Conservation (phyloP, 2,888 invertebrate genomes). For the Psylliodes chrysocephalus region DNA sequence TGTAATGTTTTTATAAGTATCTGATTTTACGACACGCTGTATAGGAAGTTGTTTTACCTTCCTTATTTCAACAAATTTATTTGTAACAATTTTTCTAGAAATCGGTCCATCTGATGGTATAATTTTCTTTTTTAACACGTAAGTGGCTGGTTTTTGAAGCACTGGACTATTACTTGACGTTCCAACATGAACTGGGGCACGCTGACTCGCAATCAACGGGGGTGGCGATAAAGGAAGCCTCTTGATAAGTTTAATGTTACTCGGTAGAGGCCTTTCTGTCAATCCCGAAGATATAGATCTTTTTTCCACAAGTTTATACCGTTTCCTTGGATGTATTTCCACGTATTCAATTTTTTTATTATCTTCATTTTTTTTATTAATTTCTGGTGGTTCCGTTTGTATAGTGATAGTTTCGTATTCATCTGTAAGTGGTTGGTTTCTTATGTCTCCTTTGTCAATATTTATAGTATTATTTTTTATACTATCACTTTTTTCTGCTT, state of each 20-base stretch:
- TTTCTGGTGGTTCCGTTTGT: background rate
- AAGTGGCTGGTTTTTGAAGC: background rate
- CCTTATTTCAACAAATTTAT: background rate
- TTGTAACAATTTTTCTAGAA: too few species aligned
- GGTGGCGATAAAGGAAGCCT: background rate
- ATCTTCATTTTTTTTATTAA: background rate
- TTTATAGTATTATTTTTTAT: too few species aligned
- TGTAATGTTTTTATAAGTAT: too few species aligned
- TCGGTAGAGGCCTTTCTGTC: background rate
- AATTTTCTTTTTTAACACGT: background rate
- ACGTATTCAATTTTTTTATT: slow-evolving; percentile 7
- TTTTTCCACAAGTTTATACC: background rate
- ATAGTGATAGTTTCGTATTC: slow-evolving; percentile 14
- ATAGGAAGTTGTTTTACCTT: background rate
- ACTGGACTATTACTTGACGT: background rate
- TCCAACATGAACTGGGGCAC: background rate
- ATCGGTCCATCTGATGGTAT: too few species aligned
- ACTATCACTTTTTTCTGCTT: background rate
- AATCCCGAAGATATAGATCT: background rate
- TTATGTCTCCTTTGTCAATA: slow-evolving; percentile 31
- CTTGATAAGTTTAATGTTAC: background rate
- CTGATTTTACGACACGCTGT: too few species aligned
- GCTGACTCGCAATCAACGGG: background rate
- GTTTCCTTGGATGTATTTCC: slow-evolving; percentile 4
- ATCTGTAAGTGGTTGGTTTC: background rate